Evolutionary conservation across 2,113 vertebrate genomes (phyloP).

Genomic region (Prolemur simus): DNA sequence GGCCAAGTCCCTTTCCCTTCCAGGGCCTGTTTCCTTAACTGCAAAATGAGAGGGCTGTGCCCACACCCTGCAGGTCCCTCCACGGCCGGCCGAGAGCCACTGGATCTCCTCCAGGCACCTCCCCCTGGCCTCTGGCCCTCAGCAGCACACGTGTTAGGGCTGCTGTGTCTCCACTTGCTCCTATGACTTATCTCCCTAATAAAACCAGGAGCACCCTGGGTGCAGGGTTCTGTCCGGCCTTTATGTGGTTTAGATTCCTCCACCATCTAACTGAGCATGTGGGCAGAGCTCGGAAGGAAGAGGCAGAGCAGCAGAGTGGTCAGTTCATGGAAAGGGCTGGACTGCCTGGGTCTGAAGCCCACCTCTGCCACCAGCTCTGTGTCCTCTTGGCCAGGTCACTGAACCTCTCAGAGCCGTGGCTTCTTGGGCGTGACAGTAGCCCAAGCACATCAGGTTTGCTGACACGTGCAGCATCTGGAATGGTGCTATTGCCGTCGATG

Average conservation of each 20-base stretch:
- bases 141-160: background rate
- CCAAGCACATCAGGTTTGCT: background rate
- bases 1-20: background rate
- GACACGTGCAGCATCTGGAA: background rate
- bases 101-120: background rate
- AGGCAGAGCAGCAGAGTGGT: background rate
- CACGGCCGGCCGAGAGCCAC: background rate
- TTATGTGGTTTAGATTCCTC: background rate
- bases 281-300: rapidly evolving
- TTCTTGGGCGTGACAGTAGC: too few relatives aligned
- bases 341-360: background rate
- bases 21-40: background rate
- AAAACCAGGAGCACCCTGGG: background rate
- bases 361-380: background rate
- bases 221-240: background rate
- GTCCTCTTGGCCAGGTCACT: background rate
- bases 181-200: background rate
- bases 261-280: rapidly evolving
- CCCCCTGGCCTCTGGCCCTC: background rate
- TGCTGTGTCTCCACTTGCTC: background rate
- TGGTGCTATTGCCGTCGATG: background rate
- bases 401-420: background rate
- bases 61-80: background rate
- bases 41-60: background rate
- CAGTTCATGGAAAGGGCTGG: rapidly evolving